Evolutionary conservation across 1,140 invertebrate genomes (phyloP), one percentile per base, ranked within the genome.

Genomic region (Eciton burchellii): DNA sequence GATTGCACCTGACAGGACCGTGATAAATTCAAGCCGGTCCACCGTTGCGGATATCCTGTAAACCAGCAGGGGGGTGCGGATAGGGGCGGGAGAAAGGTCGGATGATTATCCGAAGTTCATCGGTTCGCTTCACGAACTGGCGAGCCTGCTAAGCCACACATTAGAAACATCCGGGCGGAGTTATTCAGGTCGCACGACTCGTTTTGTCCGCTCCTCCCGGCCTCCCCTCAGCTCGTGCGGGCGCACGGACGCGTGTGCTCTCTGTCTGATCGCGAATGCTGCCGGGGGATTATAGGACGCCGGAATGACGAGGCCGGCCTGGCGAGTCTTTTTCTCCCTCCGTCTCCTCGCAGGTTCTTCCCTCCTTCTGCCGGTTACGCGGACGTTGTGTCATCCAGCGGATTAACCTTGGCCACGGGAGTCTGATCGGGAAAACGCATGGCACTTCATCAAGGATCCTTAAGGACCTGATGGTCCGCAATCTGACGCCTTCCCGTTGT

Each of bases 191-290:
- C 74, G 90, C 70, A 81, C 72, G 83, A 85, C 87, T 89, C 81
- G 74, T 88, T 88, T 81, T 84, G 86, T 84, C 79, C 47, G 19
- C 47, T 60, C 52, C 74, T 49, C 45, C 66, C 11, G 14, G 56
- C 79, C 68, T 73, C 71, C 56, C 76, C 52, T 72, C 24, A 57
- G 52, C 21, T 62, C 63, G 62, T 81, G 68, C 57, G 57, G 60
- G 56, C 73, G 26, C 82, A 56, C 49, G 54, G 26, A 59, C 43
- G 19, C 29, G 29, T 65, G 77, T 66, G 76, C 81, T 83, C 74
- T 71, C 73, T 73, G 87, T 90, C 91, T 92, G 91, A 91, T 84
- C 88, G 84, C 84, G 91, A 92, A 92, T 92, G 76, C 88, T 83
- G 45, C 59, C 57, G 62, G 70, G 85, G 90, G 90, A 91, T 92